A percentile compares a stretch with the other conserved stretches of the same genome.
phyloP scores from a whole-genome alignment of 2,797 vertebrate genomes.

The Serranus cabrilla region DNA sequence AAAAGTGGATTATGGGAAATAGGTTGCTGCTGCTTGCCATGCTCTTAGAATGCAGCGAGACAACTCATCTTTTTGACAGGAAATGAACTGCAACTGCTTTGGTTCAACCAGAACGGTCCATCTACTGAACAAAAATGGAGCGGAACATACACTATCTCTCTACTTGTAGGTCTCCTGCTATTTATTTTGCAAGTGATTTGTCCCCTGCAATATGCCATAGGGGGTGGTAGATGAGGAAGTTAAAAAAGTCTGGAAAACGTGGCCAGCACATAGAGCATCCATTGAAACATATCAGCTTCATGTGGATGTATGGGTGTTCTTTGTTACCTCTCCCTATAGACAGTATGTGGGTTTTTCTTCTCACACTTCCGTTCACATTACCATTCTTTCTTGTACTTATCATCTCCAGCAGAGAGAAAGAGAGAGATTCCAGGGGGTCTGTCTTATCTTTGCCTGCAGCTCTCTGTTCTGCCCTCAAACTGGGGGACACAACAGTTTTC shows the following conservation, averaged over 20 bases:
- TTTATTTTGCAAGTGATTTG: slow-evolving; percentile 23
- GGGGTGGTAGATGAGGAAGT: not conserved
- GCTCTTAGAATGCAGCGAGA: slow-evolving; percentile 58
- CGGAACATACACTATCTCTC: not conserved
- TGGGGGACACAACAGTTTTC: slow-evolving; percentile 36
- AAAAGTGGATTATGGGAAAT: slow-evolving; percentile 78
- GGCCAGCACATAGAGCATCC: not conserved
- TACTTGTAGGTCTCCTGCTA: slow-evolving; percentile 1
- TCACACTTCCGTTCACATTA: slow-evolving; percentile 26
- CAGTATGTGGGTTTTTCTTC: slow-evolving; percentile 16
- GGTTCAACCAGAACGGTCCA: slow-evolving; percentile 29
- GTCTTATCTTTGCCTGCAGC: slow-evolving; percentile 56
- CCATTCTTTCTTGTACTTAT: slow-evolving; percentile 28
- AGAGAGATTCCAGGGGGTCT: slow-evolving; percentile 34
- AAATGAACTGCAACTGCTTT: slow-evolving; percentile 57
- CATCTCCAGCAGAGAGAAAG: slow-evolving; percentile 36
- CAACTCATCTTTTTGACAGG: slow-evolving; percentile 59
- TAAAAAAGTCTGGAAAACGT: not conserved
- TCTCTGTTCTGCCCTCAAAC: slow-evolving; percentile 46
- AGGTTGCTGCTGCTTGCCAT: slow-evolving; percentile 59
- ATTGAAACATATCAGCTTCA: not conserved
- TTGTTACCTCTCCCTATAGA: not conserved
- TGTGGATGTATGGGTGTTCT: not conserved
- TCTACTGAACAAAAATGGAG: slow-evolving; percentile 27
- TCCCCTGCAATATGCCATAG: not conserved